These are phyloP conservation scores for Molanna angustata DNA, from an alignment of 2,888 invertebrate genomes.

Conservation along the genomic window DNA sequence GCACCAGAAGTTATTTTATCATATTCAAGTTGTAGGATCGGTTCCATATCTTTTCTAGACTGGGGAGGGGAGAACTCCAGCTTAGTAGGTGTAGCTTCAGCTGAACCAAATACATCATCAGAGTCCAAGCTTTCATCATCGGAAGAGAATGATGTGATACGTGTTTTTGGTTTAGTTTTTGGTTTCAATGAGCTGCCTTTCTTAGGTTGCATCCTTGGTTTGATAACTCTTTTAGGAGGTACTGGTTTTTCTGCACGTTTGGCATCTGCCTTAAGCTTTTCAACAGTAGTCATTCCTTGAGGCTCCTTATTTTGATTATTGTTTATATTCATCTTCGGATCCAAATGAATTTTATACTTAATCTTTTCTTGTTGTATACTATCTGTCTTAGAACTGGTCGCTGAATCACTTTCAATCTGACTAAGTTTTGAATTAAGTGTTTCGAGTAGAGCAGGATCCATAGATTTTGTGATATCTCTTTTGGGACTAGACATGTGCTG, in stretches of 20 bases:
- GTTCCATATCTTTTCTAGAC: constrained; percentile 72
- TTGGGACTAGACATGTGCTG: constrained; percentile 68
- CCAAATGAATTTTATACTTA: constrained; percentile 49
- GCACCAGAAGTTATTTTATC: constrained; percentile 66
- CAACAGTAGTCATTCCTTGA: constrained; percentile 49
- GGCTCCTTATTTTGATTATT: constrained; percentile 49
- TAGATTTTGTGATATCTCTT: constrained; percentile 65
- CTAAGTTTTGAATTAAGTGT: constrained; percentile 70
- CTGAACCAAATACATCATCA: constrained; percentile 73
- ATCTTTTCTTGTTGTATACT: constrained; percentile 59
- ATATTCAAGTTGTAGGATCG: constrained; percentile 69
- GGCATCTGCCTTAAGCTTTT: constrained; percentile 53
- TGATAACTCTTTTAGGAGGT: constrained; percentile 61
- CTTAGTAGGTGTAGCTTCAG: constrained; percentile 69
- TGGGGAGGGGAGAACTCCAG: constrained; percentile 74
- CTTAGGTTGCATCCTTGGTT: constrained; percentile 60
- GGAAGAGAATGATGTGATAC: constrained; percentile 73
- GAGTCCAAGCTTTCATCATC: constrained; percentile 76
- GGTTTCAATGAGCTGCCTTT: constrained; percentile 58
- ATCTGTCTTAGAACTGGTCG: constrained; percentile 71
- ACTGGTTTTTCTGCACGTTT: constrained; percentile 61
- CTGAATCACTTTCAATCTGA: constrained; percentile 75
- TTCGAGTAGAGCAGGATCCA: constrained; percentile 66
- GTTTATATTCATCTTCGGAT: constrained; percentile 54
- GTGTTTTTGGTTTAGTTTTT: constrained; percentile 63